Evolutionary conservation across 2,797 vertebrate genomes (phyloP), one percentile per base, ranked within the genome.

Genomic region (Takifugu ocellatus): DNA sequence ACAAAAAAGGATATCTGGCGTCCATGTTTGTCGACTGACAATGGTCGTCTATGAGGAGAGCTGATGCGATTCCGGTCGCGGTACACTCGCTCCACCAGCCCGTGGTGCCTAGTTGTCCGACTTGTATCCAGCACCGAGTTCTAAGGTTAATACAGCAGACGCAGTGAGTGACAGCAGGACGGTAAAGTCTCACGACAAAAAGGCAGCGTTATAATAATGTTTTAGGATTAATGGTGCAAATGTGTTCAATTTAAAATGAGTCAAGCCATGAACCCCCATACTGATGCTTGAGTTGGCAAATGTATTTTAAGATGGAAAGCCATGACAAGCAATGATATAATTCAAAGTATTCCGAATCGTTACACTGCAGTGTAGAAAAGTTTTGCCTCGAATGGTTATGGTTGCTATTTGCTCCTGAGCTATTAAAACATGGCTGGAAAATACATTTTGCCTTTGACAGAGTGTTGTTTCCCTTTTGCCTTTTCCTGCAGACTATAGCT

Each of bases 81-180:
- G 85, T 96, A 98, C 39, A 98, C 96, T 0, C 97, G 93, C 77
- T 99, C 97, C 74, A 99, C 97, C 75, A 99, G 88, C 15, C 97
- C 97, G 0, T 99, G 97, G 80, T 99, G 97, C 68, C 97, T 92
- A 25, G 94, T 98, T 21, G 95, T 96, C 68, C 97, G 92, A 82
- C 95, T 98, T 15, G 97, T 98, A 85, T 99, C 97, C 92, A 99
- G 65, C 69, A 91, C 95, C 0, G 97, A 95, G n/a, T 95, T 93
- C 93, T 97, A 93, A 70, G 92, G 94, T 46, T 89, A 90, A 84
- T 91, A 95, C 91, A 88, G 44, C 57, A 62, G 44, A 63, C 36
- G 70, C 64, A 83, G 67, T 77, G 70, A 87, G 62, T 1, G 63
- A 49, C 51, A 53, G 58, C 46, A 60, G 66, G 68, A 51, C 51